These are phyloP conservation scores for Chymomyza caudatula DNA, from an alignment of 2,888 invertebrate species.

Conservation along the genomic window DNA sequence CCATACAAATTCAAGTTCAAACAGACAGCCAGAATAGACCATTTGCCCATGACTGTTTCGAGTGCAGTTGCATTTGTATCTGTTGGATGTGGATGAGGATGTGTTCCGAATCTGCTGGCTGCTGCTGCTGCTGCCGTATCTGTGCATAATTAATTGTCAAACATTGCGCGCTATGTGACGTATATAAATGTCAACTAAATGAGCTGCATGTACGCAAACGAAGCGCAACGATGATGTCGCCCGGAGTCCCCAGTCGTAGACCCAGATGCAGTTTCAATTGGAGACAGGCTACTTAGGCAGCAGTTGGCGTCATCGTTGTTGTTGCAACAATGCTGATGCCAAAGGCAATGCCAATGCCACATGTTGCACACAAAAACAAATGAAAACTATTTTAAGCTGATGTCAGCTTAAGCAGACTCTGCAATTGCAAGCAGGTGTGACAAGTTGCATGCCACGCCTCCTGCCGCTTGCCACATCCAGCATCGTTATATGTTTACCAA, in stretches of 20 bases:
- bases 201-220: conserved; percentile 65
- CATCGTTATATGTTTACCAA: conserved; percentile 57
- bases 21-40: not conserved
- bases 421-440: conserved; percentile 59
- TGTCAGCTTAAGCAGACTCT: conserved; percentile 18
- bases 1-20: conserved; percentile 33
- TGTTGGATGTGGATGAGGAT: conserved; percentile 24
- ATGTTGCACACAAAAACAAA: conserved; percentile 59
- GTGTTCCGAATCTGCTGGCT: not conserved
- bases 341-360: conserved; percentile 62
- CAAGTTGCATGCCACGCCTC: conserved; percentile 32
- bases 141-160: conserved; percentile 69
- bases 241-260: conserved; percentile 3
- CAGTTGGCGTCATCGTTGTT: not conserved
- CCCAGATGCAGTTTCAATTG: conserved; percentile 34
- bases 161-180: conserved; percentile 71
- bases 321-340: not conserved
- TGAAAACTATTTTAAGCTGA: conserved; percentile 68
- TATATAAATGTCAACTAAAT: conserved; percentile 72
- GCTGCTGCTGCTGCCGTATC: conserved; percentile 8
- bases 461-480: not conserved
- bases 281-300: conserved; percentile 64
- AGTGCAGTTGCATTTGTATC: conserved; percentile 21
- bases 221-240: conserved; percentile 47
- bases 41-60: not conserved